Conservation (phyloP, 2,888 invertebrate species). For the Ectemnius continuus region DNA sequence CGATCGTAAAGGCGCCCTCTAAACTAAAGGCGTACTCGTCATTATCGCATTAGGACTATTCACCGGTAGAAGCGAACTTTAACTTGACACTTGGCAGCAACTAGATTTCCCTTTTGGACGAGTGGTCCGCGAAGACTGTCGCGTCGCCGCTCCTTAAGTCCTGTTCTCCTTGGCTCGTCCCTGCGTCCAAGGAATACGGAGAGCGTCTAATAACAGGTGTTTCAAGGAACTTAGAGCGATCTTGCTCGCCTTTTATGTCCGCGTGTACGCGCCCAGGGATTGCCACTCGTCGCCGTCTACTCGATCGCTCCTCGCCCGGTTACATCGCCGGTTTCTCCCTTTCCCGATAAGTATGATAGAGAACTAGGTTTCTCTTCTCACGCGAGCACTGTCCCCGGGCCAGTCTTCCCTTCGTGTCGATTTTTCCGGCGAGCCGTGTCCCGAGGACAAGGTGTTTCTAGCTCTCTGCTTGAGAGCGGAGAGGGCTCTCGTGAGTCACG, state of each 20-base stretch:
- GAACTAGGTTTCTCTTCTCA: slow-evolving; percentile 3
- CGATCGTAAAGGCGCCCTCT: no score
- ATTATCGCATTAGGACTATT: no score
- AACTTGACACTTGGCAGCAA: no score
- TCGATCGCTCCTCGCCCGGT: background rate
- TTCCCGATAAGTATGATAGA: slow-evolving; percentile 39
- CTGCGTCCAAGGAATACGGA: background rate
- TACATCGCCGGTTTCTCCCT: slow-evolving; percentile 19
- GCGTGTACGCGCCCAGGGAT: slow-evolving; percentile 33
- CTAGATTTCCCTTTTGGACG: no score
- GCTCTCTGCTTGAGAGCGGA: slow-evolving; percentile 24
- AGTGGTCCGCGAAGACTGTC: no score
- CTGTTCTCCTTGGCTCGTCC: no score
- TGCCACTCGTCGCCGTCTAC: slow-evolving; percentile 14
- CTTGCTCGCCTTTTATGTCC: slow-evolving; percentile 43
- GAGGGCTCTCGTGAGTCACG: slow-evolving; percentile 56
- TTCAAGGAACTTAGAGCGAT: slow-evolving; percentile 4
- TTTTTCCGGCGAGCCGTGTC: slow-evolving; percentile 11
- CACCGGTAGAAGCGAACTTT: no score
- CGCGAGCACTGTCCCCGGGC: background rate
- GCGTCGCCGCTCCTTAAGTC: no score
- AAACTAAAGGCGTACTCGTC: no score
- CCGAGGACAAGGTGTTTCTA: slow-evolving; percentile 15
- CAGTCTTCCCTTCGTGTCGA: slow-evolving; percentile 1
- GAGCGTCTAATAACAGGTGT: background rate